These are phyloP conservation scores for Crocodylus rhombifer DNA, from an alignment of 2,797 vertebrate species.

Conservation along the genomic window DNA sequence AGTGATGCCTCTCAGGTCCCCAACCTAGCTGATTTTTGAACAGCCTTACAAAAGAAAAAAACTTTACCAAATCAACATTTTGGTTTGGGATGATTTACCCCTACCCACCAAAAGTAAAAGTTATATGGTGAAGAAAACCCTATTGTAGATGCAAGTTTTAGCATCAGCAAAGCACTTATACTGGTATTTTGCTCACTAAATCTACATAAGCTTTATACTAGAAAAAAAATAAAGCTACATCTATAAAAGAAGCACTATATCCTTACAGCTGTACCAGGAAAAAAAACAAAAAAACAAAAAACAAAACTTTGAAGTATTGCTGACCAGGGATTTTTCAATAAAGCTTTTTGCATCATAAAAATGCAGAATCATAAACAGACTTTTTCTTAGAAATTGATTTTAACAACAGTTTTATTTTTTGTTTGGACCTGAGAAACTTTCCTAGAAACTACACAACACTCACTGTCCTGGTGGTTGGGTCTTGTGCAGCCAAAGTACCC, in stretches of 20 bases:
- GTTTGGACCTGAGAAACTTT: too few relatives aligned
- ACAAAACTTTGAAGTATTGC: neutral
- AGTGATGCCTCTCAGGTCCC: neutral
- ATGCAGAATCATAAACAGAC: neutral
- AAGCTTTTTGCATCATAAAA: neutral
- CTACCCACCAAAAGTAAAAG: neutral
- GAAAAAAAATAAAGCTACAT: neutral
- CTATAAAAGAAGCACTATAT: neutral
- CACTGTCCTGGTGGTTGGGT: too few relatives aligned
- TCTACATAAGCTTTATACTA: neutral
- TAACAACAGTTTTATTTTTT: neutral
- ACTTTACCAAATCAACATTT: neutral
- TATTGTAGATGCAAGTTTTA: neutral
- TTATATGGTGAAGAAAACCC: neutral
- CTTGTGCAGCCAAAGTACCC: too few relatives aligned
- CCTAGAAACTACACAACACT: too few relatives aligned
- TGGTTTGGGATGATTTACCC: neutral
- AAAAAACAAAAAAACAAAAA: neutral
- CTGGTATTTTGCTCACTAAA: neutral
- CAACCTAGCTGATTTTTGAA: neutral
- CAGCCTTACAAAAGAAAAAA: neutral
- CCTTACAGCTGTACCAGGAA: neutral
- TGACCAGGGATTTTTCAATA: neutral
- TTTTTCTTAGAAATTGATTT: neutral
- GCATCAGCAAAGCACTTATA: neutral